Evolutionary conservation across 2,888 invertebrate species (phyloP), one percentile per base, ranked within the genome.

Genomic region (Leptura quadrifasciata): DNA sequence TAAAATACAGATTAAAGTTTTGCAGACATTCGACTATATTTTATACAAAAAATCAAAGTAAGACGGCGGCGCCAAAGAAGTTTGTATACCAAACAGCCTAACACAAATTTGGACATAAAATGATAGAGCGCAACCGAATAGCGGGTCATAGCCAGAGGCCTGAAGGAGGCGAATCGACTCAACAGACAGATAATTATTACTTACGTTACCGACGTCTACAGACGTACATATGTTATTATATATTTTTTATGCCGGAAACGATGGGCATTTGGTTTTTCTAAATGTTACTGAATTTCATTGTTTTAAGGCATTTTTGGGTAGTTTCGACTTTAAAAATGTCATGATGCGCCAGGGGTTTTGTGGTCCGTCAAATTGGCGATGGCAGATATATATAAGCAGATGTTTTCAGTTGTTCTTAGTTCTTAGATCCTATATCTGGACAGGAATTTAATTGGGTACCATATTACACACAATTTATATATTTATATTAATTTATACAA

Each of bases 181-280:
- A 82, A 83, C 86, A 86, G 85, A 85, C 86, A 82, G 85, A 85
- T 88, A 88, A 88, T 88, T 88, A 87, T 84, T 86, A 86, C 87
- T 86, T 86, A 76, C 84, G 83, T 84, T 84, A 71, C 85, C 83
- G 84, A 81, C 84, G 85, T 83, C 85, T 84, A 84, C 84, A 83
- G 77, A 81, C 85, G 84, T 84, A 85, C 86, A 85, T 88, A 84
- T 88, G 86, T 88, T 88, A 89, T 89, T 89, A 89, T 86, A 88
- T 88, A 87, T 88, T 88, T 88, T 88, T 89, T 88, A 88, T 88
- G 88, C 89, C 89, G 89, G 89, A 89, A 89, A 89, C 87, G 86
- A 81, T 82, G 83, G 84, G 82, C 84, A 81, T 82, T 81, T 39
- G 84, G 75, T 82, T 84, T 83, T 83, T 85, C 80, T 80, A 80